Conservation (phyloP, 2,797 vertebrate genomes). For the Xyrichtys novacula region DNA sequence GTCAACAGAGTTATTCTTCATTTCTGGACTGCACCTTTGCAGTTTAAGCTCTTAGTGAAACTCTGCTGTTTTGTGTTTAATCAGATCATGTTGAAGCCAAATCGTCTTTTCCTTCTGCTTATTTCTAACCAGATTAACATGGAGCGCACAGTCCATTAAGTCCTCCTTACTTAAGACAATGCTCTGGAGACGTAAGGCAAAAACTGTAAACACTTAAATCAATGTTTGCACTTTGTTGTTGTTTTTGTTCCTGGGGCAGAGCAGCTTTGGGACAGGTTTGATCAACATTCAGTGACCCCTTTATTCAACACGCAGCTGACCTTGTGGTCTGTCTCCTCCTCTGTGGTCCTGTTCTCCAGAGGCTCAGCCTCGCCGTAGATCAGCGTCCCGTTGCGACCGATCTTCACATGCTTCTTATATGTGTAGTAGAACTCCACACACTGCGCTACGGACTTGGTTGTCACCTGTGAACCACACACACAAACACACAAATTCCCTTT, state of each 20-base stretch:
- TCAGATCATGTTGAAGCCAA: neutral
- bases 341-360: constrained; percentile 82
- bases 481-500: neutral
- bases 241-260: neutral
- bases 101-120: neutral
- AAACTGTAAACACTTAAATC: neutral
- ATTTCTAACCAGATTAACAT: constrained; percentile 1
- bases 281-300: neutral
- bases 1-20: too few relatives aligned
- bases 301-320: constrained; percentile 70
- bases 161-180: neutral
- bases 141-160: neutral
- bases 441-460: constrained; percentile 94
- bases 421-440: constrained; percentile 99
- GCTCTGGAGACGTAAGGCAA: neutral
- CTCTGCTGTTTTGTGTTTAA: neutral
- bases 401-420: constrained; percentile 97
- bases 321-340: constrained; percentile 92
- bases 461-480: constrained; percentile 84
- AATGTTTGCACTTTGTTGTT: neutral
- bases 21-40: constrained; percentile 3
- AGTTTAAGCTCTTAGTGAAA: constrained; percentile 23
- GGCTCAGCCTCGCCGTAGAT: constrained; percentile 90
- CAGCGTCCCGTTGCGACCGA: constrained; percentile 92
- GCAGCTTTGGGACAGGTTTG: neutral